Conservation (phyloP, 2,888 invertebrate genomes). For the Harpagoxenus sublaevis region DNA sequence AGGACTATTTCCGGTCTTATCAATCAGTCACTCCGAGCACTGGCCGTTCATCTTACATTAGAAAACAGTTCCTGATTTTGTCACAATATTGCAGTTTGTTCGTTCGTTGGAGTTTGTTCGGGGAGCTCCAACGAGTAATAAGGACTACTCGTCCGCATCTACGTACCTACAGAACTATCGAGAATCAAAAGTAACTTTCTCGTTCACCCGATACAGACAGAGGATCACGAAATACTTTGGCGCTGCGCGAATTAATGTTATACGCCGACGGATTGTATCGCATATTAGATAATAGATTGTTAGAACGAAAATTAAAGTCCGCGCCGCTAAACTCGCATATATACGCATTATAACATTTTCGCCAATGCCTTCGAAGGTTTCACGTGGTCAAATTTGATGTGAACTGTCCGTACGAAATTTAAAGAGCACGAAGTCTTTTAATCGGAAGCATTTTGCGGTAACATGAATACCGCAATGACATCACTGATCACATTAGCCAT, state of each 20-base stretch:
- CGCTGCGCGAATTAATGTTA: conserved; percentile 79
- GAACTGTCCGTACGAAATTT: neutral
- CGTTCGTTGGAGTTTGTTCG: no score
- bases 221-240: conserved; percentile 79
- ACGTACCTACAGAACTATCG: conserved; percentile 81
- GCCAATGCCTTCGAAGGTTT: neutral
- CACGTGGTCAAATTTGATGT: neutral
- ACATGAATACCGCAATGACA: neutral
- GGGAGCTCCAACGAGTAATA: conserved; percentile 81
- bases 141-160: conserved; percentile 53
- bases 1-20: no score
- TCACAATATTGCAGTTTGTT: conserved; percentile 54
- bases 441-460: conserved; percentile 62
- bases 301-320: neutral
- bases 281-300: no score
- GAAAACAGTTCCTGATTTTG: conserved; percentile 83
- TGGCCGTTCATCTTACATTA: no score
- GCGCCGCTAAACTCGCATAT: neutral
- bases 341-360: conserved; percentile 21
- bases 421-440: neutral
- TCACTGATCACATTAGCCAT: neutral
- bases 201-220: conserved; percentile 50
- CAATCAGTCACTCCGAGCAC: no score
- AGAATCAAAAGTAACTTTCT: conserved; percentile 82
- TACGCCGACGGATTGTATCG: conserved; percentile 63